A percentile compares a stretch with the other conserved stretches of the same genome.
Conservation (phyloP, 1,140 invertebrate genomes). For the Choristoneura fumiferana region DNA sequence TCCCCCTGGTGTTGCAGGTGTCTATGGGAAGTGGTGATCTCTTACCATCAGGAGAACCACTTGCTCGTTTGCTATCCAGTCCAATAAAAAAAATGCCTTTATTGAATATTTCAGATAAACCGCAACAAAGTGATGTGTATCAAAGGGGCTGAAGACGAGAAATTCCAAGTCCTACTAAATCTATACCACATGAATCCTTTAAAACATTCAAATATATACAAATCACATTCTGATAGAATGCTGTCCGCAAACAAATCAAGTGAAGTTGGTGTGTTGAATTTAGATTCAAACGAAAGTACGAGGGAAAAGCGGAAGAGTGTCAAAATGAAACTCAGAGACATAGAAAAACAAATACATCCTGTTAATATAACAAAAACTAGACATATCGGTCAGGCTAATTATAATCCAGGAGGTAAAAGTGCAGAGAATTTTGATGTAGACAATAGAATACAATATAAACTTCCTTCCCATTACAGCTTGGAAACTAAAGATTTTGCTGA, state of each 20-base stretch:
- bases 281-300: conserved; percentile 55
- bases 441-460: background rate
- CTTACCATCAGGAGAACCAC: too few species aligned
- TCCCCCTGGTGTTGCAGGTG: too few species aligned
- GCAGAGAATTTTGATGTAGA: conserved; percentile 24
- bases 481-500: too few species aligned
- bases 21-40: too few species aligned
- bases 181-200: conserved; percentile 65
- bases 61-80: too few species aligned
- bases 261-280: conserved; percentile 37
- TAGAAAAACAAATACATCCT: conserved; percentile 31
- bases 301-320: conserved; percentile 38
- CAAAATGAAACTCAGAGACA: conserved; percentile 36
- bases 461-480: too few species aligned
- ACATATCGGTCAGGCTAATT: conserved; percentile 13
- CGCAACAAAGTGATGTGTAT: background rate
- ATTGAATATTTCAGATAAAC: background rate
- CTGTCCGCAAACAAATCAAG: conserved; percentile 36
- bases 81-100: too few species aligned
- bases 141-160: conserved; percentile 41
- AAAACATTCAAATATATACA: conserved; percentile 50
- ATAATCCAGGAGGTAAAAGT: conserved; percentile 22
- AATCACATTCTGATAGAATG: conserved; percentile 52
- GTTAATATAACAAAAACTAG: background rate
- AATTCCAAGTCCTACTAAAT: conserved; percentile 51